Base-by-base conservation (phyloP, 2,797 vertebrate genomes). In the Calcarius lapponicus region DNA sequence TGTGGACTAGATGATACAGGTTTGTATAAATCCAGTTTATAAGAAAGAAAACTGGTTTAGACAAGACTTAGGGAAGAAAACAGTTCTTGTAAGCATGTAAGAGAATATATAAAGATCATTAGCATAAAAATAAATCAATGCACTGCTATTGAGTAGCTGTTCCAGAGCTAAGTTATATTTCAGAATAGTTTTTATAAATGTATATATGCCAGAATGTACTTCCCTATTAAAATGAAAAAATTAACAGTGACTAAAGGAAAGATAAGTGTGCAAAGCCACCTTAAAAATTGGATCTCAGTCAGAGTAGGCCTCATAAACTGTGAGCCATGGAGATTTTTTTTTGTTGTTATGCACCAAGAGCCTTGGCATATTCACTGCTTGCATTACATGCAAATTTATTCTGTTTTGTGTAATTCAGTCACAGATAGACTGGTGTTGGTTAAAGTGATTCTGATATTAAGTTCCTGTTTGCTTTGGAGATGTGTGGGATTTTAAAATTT, bases 241-340 rank as follows among this genome's bases (percentile, higher is more conserved):
- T 14, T 60, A 34, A 9, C 21, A 78, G 32, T 61, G 28, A 32
- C 61, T 89, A 58, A 88, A 81, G 11, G 28, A 83, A 78, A 71
- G 17, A 26, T 53, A 56, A 71, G 15, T n/a, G 24, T 71, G 10
- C 62, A 58, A 75, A 72, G 26, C 32, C 29, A 60, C 48, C 54
- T 78, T 93, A 90, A 94, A 91, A 91, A 67, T 43, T 31, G 40
- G 45, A 11, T 74, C 28, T 74, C 5, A 24, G 60, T 57, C 73
- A 87, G 51, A 61, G 25, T 4, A 67, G 34, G 61, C 66, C 54
- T 92, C 38, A 6, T 73, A 90, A 79, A 40, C 61, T 86, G 43
- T 75, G 47, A 81, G 47, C 76, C 32, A 3, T 48, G 29, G 67
- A 92, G 64, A n/a, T 43, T 62, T 67, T 72, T 80, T 74, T 74